Evolutionary conservation across 1,140 invertebrate genomes (phyloP), one percentile per base, ranked within the genome.

Genomic region (Caenorhabditis remanei): DNA sequence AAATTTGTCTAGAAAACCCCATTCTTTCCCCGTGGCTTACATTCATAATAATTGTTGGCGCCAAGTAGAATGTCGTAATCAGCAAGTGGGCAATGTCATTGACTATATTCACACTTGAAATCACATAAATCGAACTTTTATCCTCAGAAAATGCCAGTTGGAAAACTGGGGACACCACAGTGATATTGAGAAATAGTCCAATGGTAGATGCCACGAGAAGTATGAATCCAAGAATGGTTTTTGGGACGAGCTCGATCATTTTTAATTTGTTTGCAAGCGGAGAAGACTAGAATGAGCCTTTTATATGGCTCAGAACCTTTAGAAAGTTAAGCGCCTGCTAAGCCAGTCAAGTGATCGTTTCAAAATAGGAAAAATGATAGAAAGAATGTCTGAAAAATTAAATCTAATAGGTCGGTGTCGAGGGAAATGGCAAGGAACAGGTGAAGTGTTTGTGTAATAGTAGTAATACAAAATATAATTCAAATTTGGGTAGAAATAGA

Each of bases 81-180:
- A 43, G 0, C 6, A 85, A 16, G 19, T 63, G 63, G 14, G 53
- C 61, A 67, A 85, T 85, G 53, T 85, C 84, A n/a, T 61, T 65
- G 14, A 61, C 8, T 13, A 85, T 85, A 67, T 85, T 85, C 11
- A 63, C 63, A 21, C 41, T 56, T 16, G 84, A 85, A 48, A 85
- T 85, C 58, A 85, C 46, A 67, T 85, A 85, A 67, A 85, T 63
- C 8, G 84, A 63, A 50, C 56, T 65, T 67, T 85, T 85, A 43
- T 67, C 63, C 16, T 71, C 41, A 6, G 63, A 19, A 71, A 85
- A 48, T 4, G 84, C 84, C 2, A 85, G 21, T 65, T 85, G 58
- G 41, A 85, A 85, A 24, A 85, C 84, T 46, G 84, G 56, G 4
- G 63, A 56, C 46, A 71, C 65, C n/a, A 71, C 65, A 43, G 41